Evolutionary conservation across 1,140 invertebrate species (phyloP).

Genomic region (Saccostrea glomerata): DNA sequence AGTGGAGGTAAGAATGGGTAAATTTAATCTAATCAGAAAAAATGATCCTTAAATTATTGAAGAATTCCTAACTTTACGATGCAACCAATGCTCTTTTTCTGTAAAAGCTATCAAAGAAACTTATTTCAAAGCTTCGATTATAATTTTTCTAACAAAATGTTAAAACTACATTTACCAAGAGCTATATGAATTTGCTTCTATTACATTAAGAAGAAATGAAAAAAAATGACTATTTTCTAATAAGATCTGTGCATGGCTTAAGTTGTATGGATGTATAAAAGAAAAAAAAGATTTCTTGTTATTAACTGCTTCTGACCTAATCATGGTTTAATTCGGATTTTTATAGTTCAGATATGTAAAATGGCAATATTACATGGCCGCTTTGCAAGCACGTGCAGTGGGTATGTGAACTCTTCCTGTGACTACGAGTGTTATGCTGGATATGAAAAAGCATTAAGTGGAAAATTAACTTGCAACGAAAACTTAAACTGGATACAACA

Average conservation of each 20-base stretch:
- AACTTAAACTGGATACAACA: background rate
- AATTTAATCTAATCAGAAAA: no score
- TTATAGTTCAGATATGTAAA: slow-evolving; percentile 11
- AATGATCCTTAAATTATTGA: background rate
- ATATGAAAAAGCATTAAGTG: background rate
- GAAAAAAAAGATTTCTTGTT: no score
- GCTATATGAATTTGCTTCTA: no score
- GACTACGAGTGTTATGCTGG: background rate
- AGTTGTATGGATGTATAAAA: no score
- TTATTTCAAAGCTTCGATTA: no score
- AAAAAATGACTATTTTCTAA: no score
- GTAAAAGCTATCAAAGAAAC: background rate
- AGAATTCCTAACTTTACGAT: background rate
- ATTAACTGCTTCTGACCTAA: no score
- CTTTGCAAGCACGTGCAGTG: background rate
- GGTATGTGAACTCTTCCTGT: background rate
- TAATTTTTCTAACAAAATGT: no score
- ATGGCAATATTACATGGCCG: slow-evolving; percentile 5
- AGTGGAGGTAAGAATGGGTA: background rate
- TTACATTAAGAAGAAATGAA: no score
- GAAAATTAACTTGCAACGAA: background rate
- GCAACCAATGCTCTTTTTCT: background rate
- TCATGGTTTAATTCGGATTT: no score
- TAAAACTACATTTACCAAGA: no score
- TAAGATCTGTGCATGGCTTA: no score